These are phyloP conservation scores for Gobio occitaniae DNA, from an alignment of 2,797 vertebrate genomes.

Conservation along the genomic window DNA sequence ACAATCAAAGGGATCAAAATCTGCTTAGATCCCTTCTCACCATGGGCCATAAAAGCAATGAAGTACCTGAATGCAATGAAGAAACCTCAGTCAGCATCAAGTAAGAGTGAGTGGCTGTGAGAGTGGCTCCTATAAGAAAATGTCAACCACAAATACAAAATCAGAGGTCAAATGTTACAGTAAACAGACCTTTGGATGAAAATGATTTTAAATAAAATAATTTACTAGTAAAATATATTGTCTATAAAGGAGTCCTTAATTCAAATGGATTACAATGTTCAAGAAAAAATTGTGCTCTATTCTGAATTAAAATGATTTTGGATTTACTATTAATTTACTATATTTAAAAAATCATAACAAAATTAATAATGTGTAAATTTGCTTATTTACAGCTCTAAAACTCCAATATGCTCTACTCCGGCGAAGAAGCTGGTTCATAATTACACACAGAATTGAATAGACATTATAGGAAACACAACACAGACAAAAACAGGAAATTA, in stretches of 20 bases:
- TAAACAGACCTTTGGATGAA: background rate
- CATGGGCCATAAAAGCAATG: constrained; percentile 66
- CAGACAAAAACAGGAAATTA: rapidly evolving
- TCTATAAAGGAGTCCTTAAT: background rate
- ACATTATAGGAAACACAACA: background rate
- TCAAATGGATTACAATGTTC: background rate
- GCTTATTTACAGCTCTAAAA: background rate
- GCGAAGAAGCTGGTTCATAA: background rate
- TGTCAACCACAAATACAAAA: background rate
- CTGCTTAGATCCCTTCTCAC: constrained; percentile 54
- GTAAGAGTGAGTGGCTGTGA: no score
- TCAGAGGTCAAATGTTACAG: background rate
- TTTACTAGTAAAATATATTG: background rate
- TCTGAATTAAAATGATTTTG: background rate
- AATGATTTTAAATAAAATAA: background rate
- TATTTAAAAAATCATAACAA: background rate
- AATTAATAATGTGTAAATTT: background rate
- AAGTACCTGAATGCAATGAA: constrained; percentile 65
- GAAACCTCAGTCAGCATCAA: rapidly evolving
- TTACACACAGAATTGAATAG: background rate
- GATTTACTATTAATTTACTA: background rate
- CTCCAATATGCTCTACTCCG: background rate
- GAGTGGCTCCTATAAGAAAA: background rate
- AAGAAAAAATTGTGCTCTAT: background rate
- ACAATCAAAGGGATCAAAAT: constrained; percentile 52